These are phyloP conservation scores for Hoplostethus mediterraneus DNA, from an alignment of 2,797 vertebrate species.

Conservation along the genomic window DNA sequence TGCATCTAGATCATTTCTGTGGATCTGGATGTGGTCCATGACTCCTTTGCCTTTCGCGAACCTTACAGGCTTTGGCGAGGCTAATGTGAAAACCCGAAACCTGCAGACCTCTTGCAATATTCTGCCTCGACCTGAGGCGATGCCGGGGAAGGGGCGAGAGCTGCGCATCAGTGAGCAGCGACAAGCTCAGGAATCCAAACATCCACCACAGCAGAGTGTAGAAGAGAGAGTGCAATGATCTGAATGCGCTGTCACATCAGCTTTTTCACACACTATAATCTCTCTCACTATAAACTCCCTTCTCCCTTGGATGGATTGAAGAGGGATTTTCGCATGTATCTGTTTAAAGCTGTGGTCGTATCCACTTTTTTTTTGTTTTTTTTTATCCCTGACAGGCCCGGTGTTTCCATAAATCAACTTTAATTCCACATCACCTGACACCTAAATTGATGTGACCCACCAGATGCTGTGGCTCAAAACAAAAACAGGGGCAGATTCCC, in stretches of 20 bases:
- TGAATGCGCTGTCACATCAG: slow-evolving; percentile 3
- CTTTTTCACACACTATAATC: slow-evolving; percentile 21
- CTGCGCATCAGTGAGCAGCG: background rate
- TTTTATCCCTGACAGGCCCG: slow-evolving; percentile 2
- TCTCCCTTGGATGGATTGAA: slow-evolving; percentile 13
- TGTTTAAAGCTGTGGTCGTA: slow-evolving; percentile 55
- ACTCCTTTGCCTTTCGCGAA: slow-evolving; percentile 20
- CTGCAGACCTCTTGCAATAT: slow-evolving; percentile 10
- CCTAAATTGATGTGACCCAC: slow-evolving; percentile 69
- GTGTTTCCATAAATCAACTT: slow-evolving; percentile 65
- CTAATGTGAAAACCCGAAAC: slow-evolving; percentile 35
- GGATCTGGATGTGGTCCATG: slow-evolving; percentile 13
- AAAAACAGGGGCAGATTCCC: slow-evolving; percentile 50
- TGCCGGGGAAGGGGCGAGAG: slow-evolving; percentile 19
- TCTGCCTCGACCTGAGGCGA: slow-evolving; percentile 31
- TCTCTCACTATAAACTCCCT: background rate
- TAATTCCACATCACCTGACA: slow-evolving; percentile 77
- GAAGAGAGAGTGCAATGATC: slow-evolving; percentile 8
- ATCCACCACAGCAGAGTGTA: slow-evolving; percentile 20
- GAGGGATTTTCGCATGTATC: slow-evolving; percentile 21
- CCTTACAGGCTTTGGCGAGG: slow-evolving; percentile 27
- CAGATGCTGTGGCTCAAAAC: slow-evolving; percentile 47
- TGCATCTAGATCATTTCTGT: slow-evolving; percentile 14
- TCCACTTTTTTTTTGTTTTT: background rate
- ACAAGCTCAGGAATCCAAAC: slow-evolving; percentile 50